Percentiles rank a stretch among this genome's conserved stretches.
Conservation (phyloP, 1,140 invertebrate genomes). For the Whitmania pigra region DNA sequence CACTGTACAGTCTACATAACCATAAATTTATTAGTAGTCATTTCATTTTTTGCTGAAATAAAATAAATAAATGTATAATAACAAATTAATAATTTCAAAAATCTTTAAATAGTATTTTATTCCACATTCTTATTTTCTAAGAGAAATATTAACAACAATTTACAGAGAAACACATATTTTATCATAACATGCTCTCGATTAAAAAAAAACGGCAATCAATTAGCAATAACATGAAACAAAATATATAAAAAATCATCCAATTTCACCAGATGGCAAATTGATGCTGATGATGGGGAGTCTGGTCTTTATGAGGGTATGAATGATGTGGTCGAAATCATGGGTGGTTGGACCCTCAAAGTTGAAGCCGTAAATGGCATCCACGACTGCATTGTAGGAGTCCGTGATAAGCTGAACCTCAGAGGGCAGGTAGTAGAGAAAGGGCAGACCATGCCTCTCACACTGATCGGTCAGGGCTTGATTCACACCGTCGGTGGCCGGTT, state of each 20-base stretch:
- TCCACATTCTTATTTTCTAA: background rate
- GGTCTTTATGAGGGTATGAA: slow-evolving; percentile 56
- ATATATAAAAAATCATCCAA: background rate
- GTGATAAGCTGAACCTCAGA: slow-evolving; percentile 36
- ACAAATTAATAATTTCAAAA: background rate
- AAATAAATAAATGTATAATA: no score
- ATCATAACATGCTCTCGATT: no score
- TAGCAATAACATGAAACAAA: no score
- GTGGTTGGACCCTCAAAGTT: slow-evolving; percentile 80
- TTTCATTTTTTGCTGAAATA: no score
- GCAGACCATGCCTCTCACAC: slow-evolving; percentile 67
- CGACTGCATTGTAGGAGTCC: slow-evolving; percentile 37
- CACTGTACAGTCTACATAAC: no score
- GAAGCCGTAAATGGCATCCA: slow-evolving; percentile 92
- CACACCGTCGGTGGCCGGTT: slow-evolving; percentile 64
- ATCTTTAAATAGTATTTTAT: background rate
- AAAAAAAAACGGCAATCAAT: no score
- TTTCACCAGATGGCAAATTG: slow-evolving; percentile 76
- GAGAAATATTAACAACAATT: no score
- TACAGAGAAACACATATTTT: no score
- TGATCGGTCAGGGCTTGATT: slow-evolving; percentile 76
- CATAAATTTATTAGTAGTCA: no score
- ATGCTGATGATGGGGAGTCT: slow-evolving; percentile 64
- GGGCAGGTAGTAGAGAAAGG: slow-evolving; percentile 55
- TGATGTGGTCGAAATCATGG: slow-evolving; percentile 52